Evolutionary conservation across 2,797 vertebrate genomes (phyloP).

Genomic region (Eutrigla gurnardus): DNA sequence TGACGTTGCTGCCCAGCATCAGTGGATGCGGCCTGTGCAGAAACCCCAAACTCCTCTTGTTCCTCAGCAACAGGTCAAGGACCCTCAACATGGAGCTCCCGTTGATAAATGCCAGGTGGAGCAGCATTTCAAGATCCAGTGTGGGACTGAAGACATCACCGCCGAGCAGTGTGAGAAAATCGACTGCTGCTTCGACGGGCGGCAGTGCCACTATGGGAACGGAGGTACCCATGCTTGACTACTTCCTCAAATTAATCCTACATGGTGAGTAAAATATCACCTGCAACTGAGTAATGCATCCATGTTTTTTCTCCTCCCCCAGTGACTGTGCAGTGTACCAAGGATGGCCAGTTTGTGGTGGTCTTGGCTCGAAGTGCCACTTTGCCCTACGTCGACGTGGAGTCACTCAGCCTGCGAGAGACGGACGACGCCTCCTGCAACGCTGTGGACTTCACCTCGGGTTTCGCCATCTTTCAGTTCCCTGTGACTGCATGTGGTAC

Average conservation of each 20-base stretch:
- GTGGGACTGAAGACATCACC: constrained; percentile 68
- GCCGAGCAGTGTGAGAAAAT: constrained; percentile 73
- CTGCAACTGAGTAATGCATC: neutral
- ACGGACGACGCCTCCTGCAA: constrained; percentile 56
- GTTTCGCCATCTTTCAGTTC: constrained; percentile 82
- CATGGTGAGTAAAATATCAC: neutral
- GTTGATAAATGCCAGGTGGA: constrained; percentile 73
- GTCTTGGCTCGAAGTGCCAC: constrained; percentile 80
- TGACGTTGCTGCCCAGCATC: constrained; percentile 40
- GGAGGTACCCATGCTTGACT: constrained; percentile 64
- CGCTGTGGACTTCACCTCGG: constrained; percentile 62
- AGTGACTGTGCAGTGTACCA: constrained; percentile 85
- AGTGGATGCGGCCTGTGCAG: constrained; percentile 40
- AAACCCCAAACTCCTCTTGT: constrained; percentile 9
- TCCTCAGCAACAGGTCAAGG: constrained; percentile 18
- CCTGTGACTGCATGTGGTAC: constrained; percentile 82
- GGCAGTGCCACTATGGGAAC: constrained; percentile 80
- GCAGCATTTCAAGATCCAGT: constrained; percentile 68
- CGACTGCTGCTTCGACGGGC: constrained; percentile 79
- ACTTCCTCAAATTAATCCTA: neutral
- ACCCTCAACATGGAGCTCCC: constrained; percentile 22
- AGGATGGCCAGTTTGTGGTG: constrained; percentile 83
- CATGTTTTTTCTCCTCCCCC: neutral
- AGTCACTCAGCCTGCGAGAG: constrained; percentile 73
- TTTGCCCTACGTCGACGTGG: constrained; percentile 71